Base-by-base conservation (phyloP, 2,113 vertebrate genomes). In the Eidolon helvum region DNA sequence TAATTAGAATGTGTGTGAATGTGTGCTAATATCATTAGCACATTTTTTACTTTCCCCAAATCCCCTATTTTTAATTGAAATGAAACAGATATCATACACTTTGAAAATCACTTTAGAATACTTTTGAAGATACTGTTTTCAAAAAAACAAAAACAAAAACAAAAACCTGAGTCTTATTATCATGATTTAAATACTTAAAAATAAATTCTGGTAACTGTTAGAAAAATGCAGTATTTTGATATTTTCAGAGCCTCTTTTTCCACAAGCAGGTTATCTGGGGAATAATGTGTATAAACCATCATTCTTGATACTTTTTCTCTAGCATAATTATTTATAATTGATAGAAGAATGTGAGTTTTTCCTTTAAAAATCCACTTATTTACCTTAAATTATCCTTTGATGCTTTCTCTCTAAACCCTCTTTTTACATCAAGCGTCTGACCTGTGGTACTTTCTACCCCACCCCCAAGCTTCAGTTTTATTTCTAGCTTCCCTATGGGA, bases 181-280 rank as follows among this genome's bases (percentile, higher is more conserved):
- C 43, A 72, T 35, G 15, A 78, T 69, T 91, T 93, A 79, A 93
- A 61, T 77, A 77, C 35, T 55, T 92, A 15, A 90, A 94, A 83
- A 61, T 72, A 38, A 61, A 87, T 4, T 19, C n/a, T 45, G 63
- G 22, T 55, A 55, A 43, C 16, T 78, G 80, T 50, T 71, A 61
- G 5, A 59, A n/a, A 95, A 95, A 88, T 79, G 16, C 33, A 21
- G 1, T 63, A 21, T 88, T 85, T 69, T 90, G 24, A 53, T 74
- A 15, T 45, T 84, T 59, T 3, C 0, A 57, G 26, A 87, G 7
- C 53, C 69, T 57, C 10, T 87, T 18, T 92, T 48, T 80, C 43
- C 68, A n/a, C 7, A 65, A 53, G 7, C 33, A 78, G 26, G 2
- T 43, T 48, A 43, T 53, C 45, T 45, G 24, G 33, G 10, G 18